Conservation (phyloP, 2,888 invertebrate species). For the Sceliomorpha sp. region DNA sequence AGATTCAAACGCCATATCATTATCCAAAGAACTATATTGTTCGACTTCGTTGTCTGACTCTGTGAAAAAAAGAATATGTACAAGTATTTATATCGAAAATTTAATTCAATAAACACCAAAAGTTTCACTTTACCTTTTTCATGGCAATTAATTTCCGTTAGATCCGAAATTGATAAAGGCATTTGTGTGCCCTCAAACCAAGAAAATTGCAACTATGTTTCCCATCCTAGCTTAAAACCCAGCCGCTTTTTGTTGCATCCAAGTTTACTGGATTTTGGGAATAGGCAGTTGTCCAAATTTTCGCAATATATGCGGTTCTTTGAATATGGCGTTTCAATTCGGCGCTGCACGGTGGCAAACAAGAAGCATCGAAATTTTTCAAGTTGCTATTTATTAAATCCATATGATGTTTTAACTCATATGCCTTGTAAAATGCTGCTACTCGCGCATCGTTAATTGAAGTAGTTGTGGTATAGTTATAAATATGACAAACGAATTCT, state of each 20-base stretch:
- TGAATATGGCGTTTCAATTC: slow-evolving; percentile 55
- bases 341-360: slow-evolving; percentile 36
- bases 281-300: slow-evolving; percentile 15
- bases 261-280: neutral
- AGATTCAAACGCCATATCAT: neutral
- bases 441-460: slow-evolving; percentile 31
- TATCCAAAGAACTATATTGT: slow-evolving; percentile 5
- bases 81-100: slow-evolving; percentile 3
- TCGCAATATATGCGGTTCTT: slow-evolving; percentile 46
- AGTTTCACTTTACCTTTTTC: slow-evolving; percentile 12
- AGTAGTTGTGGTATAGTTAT: slow-evolving; percentile 11
- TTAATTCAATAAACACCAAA: slow-evolving; percentile 1
- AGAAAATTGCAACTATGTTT: slow-evolving; percentile 10
- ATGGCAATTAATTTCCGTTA: neutral
- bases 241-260: slow-evolving; percentile 7
- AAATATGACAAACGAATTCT: slow-evolving; percentile 33
- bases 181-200: slow-evolving; percentile 23
- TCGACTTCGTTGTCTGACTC: slow-evolving; percentile 12
- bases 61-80: slow-evolving; percentile 1
- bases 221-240: slow-evolving; percentile 1
- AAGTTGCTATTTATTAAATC: slow-evolving; percentile 22
- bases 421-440: slow-evolving; percentile 22
- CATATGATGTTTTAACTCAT: slow-evolving; percentile 11
- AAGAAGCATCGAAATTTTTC: slow-evolving; percentile 35
- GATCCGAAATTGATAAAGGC: slow-evolving; percentile 4